Percentiles rank a stretch among this genome's conserved stretches.
phyloP scores from a whole-genome alignment of 2,113 vertebrate genomes.

The Tragelaphus strepsiceros region DNA sequence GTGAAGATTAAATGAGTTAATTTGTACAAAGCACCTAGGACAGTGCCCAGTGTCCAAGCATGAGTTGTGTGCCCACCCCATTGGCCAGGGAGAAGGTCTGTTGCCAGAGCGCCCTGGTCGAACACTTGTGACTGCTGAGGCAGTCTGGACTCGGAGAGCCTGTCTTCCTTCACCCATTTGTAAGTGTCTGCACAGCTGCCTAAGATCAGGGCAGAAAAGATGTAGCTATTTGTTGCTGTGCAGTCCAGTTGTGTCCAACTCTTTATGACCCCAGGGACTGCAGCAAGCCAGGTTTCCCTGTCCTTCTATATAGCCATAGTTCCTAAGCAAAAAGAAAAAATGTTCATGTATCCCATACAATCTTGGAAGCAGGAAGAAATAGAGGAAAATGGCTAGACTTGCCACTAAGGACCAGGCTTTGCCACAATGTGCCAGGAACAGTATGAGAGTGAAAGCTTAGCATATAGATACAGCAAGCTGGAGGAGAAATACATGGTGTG shows the following conservation, averaged over 20 bases:
- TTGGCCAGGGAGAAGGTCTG: neutral
- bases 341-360: no score
- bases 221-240: neutral
- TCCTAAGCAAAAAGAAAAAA: neutral
- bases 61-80: neutral
- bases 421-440: neutral
- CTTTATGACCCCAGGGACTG: neutral
- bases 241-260: rapidly evolving
- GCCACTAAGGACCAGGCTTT: neutral
- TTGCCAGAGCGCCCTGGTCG: neutral
- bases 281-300: neutral
- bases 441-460: neutral
- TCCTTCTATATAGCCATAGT: neutral
- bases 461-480: neutral
- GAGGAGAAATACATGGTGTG: neutral
- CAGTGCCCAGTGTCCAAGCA: neutral
- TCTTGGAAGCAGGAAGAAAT: neutral
- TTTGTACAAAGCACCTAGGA: neutral
- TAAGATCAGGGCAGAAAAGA: neutral
- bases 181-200: neutral
- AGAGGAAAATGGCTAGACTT: neutral
- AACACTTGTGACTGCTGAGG: neutral
- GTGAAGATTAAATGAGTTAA: neutral
- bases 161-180: neutral
- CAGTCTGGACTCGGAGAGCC: neutral